Conservation (phyloP, 2,797 vertebrate genomes). For the Labeo calbasu region DNA sequence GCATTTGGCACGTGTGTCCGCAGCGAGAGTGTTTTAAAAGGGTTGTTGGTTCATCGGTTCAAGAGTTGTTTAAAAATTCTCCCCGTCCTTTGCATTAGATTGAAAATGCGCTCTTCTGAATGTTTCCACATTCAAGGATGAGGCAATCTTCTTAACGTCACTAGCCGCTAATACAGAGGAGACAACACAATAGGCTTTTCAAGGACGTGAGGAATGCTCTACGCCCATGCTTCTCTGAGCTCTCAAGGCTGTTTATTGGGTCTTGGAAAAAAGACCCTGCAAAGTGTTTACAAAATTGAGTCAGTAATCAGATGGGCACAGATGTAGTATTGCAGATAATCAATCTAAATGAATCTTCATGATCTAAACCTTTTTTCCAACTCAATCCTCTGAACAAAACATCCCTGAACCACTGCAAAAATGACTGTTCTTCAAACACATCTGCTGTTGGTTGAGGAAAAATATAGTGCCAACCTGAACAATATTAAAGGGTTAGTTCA, state of each 20-base stretch:
- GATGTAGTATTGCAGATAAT: neutral
- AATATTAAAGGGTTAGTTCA: neutral
- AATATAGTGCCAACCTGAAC: neutral
- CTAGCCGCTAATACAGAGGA: slow-evolving; percentile 15
- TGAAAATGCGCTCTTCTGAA: slow-evolving; percentile 66
- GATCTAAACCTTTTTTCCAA: neutral
- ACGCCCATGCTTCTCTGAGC: slow-evolving; percentile 3
- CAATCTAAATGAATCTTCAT: neutral
- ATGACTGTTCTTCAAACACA: neutral
- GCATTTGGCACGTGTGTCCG: slow-evolving; percentile 19
- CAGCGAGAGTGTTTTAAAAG: slow-evolving; percentile 21
- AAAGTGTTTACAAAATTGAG: slow-evolving; percentile 12
- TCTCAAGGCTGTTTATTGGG: slow-evolving; percentile 32
- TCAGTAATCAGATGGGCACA: neutral
- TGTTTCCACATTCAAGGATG: slow-evolving; percentile 57
- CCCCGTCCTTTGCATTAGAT: slow-evolving; percentile 57
- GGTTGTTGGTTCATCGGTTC: slow-evolving; percentile 52
- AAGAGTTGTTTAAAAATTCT: slow-evolving; percentile 33
- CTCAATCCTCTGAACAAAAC: neutral
- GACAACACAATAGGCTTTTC: slow-evolving; percentile 42
- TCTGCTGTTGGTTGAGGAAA: neutral
- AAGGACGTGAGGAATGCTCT: slow-evolving; percentile 28
- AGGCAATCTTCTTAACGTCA: slow-evolving; percentile 43
- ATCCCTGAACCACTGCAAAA: neutral
- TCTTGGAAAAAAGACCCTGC: neutral